phyloP scores from a whole-genome alignment of 2,888 invertebrate species.

The Noctua janthe region DNA sequence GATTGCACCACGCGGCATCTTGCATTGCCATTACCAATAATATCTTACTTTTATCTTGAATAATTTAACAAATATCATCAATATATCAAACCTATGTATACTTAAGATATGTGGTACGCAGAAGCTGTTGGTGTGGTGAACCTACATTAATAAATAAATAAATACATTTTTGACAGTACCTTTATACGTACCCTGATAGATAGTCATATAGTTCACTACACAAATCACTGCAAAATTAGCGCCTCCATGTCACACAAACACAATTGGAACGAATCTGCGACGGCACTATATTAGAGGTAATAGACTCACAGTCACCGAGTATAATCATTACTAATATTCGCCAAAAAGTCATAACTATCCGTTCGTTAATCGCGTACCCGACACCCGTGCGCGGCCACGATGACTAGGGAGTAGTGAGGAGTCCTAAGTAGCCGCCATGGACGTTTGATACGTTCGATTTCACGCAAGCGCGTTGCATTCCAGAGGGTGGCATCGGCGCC shows the following conservation, averaged over 20 bases:
- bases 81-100: too few relatives aligned
- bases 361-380: background rate
- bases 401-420: background rate
- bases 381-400: background rate
- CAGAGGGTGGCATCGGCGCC: background rate
- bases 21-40: background rate
- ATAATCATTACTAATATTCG: slow-evolving; percentile 18
- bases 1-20: slow-evolving; percentile 10
- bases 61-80: background rate
- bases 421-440: background rate
- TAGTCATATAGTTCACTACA: background rate
- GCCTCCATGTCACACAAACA: background rate
- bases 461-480: slow-evolving; percentile 19
- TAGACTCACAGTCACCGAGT: slow-evolving; percentile 8
- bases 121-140: too few relatives aligned
- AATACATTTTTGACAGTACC: background rate
- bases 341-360: slow-evolving; percentile 2
- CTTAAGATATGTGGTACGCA: too few relatives aligned
- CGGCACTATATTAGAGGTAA: background rate
- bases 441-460: slow-evolving; percentile 1
- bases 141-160: too few relatives aligned
- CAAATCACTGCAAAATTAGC: background rate
- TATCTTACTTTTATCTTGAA: background rate
- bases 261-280: background rate
- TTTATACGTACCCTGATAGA: background rate